Evolutionary conservation across 1,140 invertebrate genomes (phyloP), one percentile per base, ranked within the genome.

Genomic region (roundworm (Caenorhabditis elegans)): DNA sequence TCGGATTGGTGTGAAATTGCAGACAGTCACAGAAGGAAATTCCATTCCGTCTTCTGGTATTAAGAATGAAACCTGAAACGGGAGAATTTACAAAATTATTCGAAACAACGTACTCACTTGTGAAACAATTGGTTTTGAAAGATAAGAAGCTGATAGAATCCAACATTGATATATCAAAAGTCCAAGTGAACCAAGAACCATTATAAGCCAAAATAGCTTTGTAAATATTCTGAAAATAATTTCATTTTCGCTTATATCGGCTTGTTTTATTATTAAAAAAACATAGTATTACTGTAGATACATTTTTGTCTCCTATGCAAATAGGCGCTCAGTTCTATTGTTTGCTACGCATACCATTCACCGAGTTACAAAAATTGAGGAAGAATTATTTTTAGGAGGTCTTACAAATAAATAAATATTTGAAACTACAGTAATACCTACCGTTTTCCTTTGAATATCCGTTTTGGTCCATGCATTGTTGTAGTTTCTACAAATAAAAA

Each of bases 391-490:
- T n/a, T n/a, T n/a, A n/a, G n/a, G n/a, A n/a, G n/a, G n/a, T n/a
- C n/a, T n/a, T n/a, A n/a, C n/a, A n/a, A n/a, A n/a, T n/a, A n/a
- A n/a, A n/a, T n/a, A n/a, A n/a, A n/a, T n/a, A n/a, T n/a, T n/a
- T n/a, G n/a, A n/a, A n/a, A n/a, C n/a, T n/a, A n/a, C n/a, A 43
- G 15, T 43, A 5, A 10, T n/a, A 55, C 13, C 26, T 26, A 55
- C 51, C 43, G 19, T 39, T 76, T 75, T 36, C 55, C 55, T 48
- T 46, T 39, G 55, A 47, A 81, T 28, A 81, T 51, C 31, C 79
- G 22, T 51, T 75, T 70, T 10, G 65, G 55, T 22, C 79, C 79
- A 34, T 81, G 79, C 79, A 81, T 81, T 31, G 79, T 75, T n/a
- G 79, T 81, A 3, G 43, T 81, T 17, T 75, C 79, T 81, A 22